Percentiles rank a stretch among this genome's conserved stretches.
These are phyloP conservation scores for Brachyopa scutellaris DNA, from an alignment of 2,888 invertebrate species.

Conservation along the genomic window DNA sequence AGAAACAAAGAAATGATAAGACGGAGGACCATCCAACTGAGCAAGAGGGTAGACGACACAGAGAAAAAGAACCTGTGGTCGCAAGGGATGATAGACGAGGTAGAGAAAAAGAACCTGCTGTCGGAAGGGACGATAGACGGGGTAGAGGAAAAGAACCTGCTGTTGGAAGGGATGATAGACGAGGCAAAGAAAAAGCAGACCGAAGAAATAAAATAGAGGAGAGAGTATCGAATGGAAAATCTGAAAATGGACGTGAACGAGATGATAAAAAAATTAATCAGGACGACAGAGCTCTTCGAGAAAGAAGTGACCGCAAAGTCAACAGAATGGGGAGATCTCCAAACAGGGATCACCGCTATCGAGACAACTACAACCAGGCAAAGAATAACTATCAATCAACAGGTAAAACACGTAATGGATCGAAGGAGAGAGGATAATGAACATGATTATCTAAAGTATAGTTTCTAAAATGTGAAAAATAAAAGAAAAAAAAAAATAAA, in stretches of 20 bases:
- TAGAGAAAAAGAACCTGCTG: slow-evolving; percentile 42
- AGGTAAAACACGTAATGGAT: slow-evolving; percentile 49
- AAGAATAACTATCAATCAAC: slow-evolving; percentile 6
- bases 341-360: slow-evolving; percentile 35
- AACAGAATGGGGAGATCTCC: slow-evolving; percentile 22
- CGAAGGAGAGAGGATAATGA: slow-evolving; percentile 57
- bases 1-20: slow-evolving; percentile 11
- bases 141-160: slow-evolving; percentile 19
- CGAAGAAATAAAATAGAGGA: slow-evolving; percentile 50
- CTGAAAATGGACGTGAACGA: slow-evolving; percentile 34
- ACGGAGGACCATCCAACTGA: background rate
- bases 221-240: slow-evolving; percentile 33
- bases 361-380: slow-evolving; percentile 19
- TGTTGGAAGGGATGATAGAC: background rate
- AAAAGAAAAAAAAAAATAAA: no score
- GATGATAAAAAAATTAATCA: slow-evolving; percentile 5
- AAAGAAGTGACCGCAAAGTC: slow-evolving; percentile 28
- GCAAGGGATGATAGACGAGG: background rate
- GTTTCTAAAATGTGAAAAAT: no score
- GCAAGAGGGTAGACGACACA: background rate
- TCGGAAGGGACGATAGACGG: background rate
- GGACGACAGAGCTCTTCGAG: background rate
- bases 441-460: no score
- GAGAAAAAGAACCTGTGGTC: no score
- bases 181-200: slow-evolving; percentile 25